Evolutionary conservation across 2,113 vertebrate species (phyloP).

Genomic region (pig (Sus scrofa)): T2T-Sscrofa CM000830.6:68306501-68307000

Average conservation of each 20-base stretch:
- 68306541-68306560: not conserved
- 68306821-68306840: not conserved
- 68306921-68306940: not conserved
- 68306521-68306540: not conserved
- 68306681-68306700: not conserved
- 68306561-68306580: not conserved
- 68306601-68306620: not conserved
- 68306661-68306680: not conserved
- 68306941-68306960: not conserved
- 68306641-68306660: not conserved
- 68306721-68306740: not conserved
- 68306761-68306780: not conserved
- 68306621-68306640: not conserved
- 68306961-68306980: not conserved
- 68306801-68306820: not conserved
- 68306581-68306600: not conserved
- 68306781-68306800: not conserved
- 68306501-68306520: not conserved
- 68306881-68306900: not conserved
- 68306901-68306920: not conserved
- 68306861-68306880: not conserved
- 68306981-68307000: not conserved
- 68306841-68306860: not conserved
- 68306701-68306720: not conserved
- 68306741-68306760: not conserved